Evolutionary conservation across 2,888 invertebrate genomes (phyloP).

Genomic region (Caenorhabditis virilis): DNA sequence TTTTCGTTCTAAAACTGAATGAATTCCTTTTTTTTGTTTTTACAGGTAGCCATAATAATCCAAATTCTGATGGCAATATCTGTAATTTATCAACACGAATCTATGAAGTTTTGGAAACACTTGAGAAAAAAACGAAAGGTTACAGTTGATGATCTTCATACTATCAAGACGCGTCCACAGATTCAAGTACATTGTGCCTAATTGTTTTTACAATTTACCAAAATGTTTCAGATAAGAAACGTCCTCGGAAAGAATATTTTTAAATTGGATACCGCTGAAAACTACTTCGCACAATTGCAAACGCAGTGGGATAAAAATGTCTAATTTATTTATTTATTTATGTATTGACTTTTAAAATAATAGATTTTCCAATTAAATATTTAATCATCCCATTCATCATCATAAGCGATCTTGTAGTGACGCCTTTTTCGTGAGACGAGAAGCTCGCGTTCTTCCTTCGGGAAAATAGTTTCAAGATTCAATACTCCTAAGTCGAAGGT

Average conservation of each 20-base stretch:
- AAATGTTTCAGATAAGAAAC: conserved; percentile 31
- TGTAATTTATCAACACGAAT: conserved; percentile 31
- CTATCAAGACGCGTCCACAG: too few species aligned
- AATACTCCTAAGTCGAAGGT: conserved; percentile 51
- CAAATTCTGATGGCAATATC: conserved; percentile 29
- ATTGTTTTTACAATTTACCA: too few species aligned
- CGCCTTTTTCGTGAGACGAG: conserved; percentile 41
- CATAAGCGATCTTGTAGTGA: conserved; percentile 6
- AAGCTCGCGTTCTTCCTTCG: conserved; percentile 48
- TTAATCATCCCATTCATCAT: conserved; percentile 4
- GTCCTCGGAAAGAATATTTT: conserved; percentile 31
- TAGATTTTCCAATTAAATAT: not conserved
- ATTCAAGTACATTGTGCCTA: too few species aligned
- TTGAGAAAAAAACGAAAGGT: too few species aligned
- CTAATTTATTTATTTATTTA: not conserved
- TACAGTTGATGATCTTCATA: too few species aligned
- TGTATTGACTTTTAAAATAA: not conserved
- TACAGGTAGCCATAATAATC: conserved; percentile 28
- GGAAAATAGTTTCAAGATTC: conserved; percentile 56
- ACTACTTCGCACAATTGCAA: conserved; percentile 23
- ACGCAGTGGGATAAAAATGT: conserved; percentile 17
- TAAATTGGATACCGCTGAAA: conserved; percentile 4
- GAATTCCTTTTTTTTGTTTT: too few species aligned
- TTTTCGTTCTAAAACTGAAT: too few species aligned
- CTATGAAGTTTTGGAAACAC: conserved; percentile 15